These are phyloP conservation scores for Conistra vaccinii DNA, from an alignment of 2,888 invertebrate genomes.

Conservation along the genomic window DNA sequence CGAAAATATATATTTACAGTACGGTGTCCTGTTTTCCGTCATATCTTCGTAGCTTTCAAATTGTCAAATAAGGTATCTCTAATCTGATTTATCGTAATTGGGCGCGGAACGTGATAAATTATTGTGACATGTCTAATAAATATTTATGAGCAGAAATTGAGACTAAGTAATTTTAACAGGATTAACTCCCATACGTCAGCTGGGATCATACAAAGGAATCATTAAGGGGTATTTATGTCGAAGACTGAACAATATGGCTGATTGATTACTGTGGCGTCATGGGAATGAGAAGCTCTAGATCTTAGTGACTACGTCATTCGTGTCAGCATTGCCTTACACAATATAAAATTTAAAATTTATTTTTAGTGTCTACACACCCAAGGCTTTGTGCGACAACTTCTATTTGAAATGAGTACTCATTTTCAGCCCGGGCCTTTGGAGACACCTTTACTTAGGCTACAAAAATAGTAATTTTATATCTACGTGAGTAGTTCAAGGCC, in stretches of 20 bases:
- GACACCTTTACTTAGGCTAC: not conserved
- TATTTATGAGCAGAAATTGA: constrained; percentile 49
- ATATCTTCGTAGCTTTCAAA: not conserved
- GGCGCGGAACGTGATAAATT: constrained; percentile 33
- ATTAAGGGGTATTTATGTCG: constrained; percentile 3
- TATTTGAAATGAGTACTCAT: not conserved
- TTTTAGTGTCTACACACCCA: not conserved
- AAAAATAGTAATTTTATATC: not conserved
- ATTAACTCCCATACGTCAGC: constrained; percentile 16
- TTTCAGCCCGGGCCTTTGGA: too few species aligned
- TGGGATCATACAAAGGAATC: constrained; percentile 17
- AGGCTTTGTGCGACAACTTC: not conserved
- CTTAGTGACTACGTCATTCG: constrained; percentile 19
- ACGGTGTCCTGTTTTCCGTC: too few species aligned
- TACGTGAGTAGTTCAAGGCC: not conserved
- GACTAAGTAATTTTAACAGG: constrained; percentile 23
- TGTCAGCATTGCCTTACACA: not conserved
- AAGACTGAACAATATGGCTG: constrained; percentile 25
- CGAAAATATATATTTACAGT: too few species aligned
- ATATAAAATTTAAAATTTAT: too few species aligned
- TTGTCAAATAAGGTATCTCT: constrained; percentile 24
- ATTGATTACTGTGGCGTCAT: constrained; percentile 19
- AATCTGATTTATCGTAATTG: constrained; percentile 26
- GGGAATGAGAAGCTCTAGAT: not conserved
- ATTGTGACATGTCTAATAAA: constrained; percentile 44